Base-by-base conservation (phyloP, 2,797 vertebrate species). In the Micropoecilia bifurca region DNA sequence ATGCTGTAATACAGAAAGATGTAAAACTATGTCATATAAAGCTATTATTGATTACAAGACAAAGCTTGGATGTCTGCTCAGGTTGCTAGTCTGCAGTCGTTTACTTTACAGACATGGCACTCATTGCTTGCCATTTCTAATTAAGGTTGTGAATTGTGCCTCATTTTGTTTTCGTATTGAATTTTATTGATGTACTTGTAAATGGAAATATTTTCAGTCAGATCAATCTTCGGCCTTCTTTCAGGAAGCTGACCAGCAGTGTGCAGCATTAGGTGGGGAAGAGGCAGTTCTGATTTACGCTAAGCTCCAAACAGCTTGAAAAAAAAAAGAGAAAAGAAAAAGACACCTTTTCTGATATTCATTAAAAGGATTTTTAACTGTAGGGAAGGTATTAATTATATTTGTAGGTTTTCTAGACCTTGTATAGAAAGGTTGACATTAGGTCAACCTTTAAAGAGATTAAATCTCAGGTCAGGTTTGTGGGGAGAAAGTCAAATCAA, bases 401-500 rank as follows among this genome's bases (percentile, higher is more conserved):
- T 57, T 28, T n/a, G 53, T 12, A 59, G 12, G 28, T 59, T 59
- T 59, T 28, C n/a, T 59, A 55, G 25, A 55, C 25, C 9, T 55
- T 25, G 50, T 53, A 9, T 22, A 2, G 22, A 10, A 53, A 53
- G 3, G 3, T 22, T 50, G 18, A 22, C 48, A 50, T 22, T 50
- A 7, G 48, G 48, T 50, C 47, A 50, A 7, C 47, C 47, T 50
- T 22, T 50, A 7, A 66, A 45, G 45, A 66, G 46, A 6, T 61
- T 72, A 50, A 53, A 79, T 80, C 68, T 73, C 13, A 13, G n/a
- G 9, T 48, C 9, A 74, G 43, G 43, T 79, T 66, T 73, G 22
- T 28, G 10, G 12, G 10, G 9, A 39, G 47, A 71, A 61, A 76
- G 41, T 76, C 4, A 45, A 22, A 30, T 76, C 4, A 45, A 20